These are phyloP conservation scores for Serripes groenlandicus DNA, from an alignment of 2,888 invertebrate species.

Conservation along the genomic window DNA sequence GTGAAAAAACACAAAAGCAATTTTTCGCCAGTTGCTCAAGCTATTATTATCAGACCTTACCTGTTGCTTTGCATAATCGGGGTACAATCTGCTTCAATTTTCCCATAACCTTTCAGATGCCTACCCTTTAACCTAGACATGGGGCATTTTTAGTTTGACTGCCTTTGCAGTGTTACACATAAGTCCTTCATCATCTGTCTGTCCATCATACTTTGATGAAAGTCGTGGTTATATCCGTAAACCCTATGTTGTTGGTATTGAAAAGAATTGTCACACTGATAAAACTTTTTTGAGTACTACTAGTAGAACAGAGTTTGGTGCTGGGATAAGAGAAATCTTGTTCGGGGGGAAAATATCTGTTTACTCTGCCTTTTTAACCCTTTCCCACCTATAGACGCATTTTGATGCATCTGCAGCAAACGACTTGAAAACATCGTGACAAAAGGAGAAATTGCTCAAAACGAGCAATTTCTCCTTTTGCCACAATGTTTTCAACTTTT, in stretches of 20 bases:
- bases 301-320: no score
- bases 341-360: background rate
- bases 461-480: background rate
- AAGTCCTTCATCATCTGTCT: no score
- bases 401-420: background rate
- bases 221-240: no score
- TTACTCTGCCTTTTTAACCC: background rate
- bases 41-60: constrained; percentile 48
- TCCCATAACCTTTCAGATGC: constrained; percentile 67
- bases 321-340: constrained; percentile 11
- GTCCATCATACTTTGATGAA: no score
- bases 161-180: no score
- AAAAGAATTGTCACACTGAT: no score
- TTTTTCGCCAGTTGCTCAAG: constrained; percentile 49
- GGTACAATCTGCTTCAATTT: constrained; percentile 41
- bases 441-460: background rate
- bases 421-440: background rate
- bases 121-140: no score
- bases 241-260: no score
- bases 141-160: no score
- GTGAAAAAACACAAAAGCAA: constrained; percentile 53
- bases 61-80: constrained; percentile 33
- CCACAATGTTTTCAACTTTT: background rate
- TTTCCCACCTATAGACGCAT: background rate
- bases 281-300: no score